phyloP scores from a whole-genome alignment of 2,888 invertebrate species.

The Slavum lentiscoides region DNA sequence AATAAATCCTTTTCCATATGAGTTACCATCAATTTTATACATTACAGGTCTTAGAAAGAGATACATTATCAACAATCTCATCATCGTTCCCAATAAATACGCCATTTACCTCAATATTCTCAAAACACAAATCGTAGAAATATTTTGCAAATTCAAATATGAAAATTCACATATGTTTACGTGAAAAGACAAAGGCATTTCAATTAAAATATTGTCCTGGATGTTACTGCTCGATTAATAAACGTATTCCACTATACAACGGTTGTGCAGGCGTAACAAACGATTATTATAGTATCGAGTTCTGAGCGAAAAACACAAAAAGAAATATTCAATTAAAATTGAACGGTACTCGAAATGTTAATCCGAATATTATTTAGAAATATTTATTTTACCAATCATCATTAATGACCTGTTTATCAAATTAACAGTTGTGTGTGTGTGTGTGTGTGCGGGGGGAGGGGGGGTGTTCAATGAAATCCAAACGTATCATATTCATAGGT shows the following conservation, averaged over 20 bases:
- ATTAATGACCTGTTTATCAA: conserved; percentile 34
- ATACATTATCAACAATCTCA: too few relatives aligned
- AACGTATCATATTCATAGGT: conserved; percentile 14
- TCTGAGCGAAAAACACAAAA: background rate
- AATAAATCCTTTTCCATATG: too few relatives aligned
- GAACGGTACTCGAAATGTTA: background rate
- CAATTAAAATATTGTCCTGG: background rate
- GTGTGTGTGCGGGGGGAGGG: too few relatives aligned
- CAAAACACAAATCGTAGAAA: too few relatives aligned
- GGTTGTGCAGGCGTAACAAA: background rate
- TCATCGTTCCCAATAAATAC: too few relatives aligned
- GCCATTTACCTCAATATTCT: too few relatives aligned
- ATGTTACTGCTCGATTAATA: background rate
- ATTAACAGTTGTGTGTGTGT: too few relatives aligned
- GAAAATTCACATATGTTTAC: background rate
- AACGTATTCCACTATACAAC: background rate
- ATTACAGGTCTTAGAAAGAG: too few relatives aligned
- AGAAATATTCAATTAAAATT: background rate
- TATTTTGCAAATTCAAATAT: too few relatives aligned
- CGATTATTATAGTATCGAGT: background rate
- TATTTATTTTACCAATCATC: conserved; percentile 11
- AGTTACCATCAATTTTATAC: too few relatives aligned
- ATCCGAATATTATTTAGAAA: conserved; percentile 1
- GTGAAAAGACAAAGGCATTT: background rate
- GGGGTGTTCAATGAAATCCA: background rate